phyloP scores from a whole-genome alignment of 2,797 vertebrate genomes.

The Sparus aurata region DNA sequence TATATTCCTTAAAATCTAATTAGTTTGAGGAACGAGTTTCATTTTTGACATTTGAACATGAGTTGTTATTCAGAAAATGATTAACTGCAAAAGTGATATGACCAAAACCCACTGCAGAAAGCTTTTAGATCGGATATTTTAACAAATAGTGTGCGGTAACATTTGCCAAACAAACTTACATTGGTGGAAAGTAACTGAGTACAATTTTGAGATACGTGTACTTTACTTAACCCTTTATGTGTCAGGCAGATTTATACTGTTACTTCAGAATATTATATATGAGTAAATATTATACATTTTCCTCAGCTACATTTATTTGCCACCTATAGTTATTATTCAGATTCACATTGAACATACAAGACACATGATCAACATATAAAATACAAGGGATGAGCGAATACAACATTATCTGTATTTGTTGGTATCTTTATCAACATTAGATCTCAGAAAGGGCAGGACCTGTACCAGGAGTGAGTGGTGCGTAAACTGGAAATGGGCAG shows the following conservation, averaged over 20 bases:
- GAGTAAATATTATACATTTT: background rate
- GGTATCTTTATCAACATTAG: too few relatives aligned
- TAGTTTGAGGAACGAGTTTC: background rate
- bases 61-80: background rate
- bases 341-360: background rate
- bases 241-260: too few relatives aligned
- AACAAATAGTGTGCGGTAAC: background rate
- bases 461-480: too few relatives aligned
- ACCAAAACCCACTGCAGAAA: background rate
- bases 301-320: too few relatives aligned
- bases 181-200: background rate
- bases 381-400: too few relatives aligned
- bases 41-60: background rate
- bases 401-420: too few relatives aligned
- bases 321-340: background rate
- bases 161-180: background rate
- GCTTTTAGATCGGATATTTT: background rate
- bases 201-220: background rate
- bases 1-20: slow-evolving; percentile 8
- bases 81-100: background rate
- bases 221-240: background rate
- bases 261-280: background rate
- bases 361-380: background rate
- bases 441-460: too few relatives aligned
- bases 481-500: too few relatives aligned